Conservation (phyloP, 1,140 invertebrate species). For the Tetranychus urticae region DNA sequence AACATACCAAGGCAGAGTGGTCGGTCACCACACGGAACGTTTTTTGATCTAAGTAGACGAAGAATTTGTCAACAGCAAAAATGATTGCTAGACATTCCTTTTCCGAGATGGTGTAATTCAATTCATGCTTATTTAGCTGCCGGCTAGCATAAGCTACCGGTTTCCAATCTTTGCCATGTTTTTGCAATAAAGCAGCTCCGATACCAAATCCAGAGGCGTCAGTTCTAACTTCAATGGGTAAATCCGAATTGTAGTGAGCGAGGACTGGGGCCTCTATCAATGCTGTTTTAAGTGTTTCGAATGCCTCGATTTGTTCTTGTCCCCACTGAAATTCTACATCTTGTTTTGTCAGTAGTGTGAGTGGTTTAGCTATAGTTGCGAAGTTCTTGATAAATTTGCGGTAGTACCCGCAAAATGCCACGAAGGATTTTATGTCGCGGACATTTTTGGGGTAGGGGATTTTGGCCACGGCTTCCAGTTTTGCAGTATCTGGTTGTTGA, state of each 20-base stretch:
- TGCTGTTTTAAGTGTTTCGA: background rate
- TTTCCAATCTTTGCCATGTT: slow-evolving; percentile 13
- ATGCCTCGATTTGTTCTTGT: slow-evolving; percentile 4
- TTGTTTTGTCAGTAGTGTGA: no score
- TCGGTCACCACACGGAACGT: background rate
- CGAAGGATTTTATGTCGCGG: slow-evolving; percentile 17
- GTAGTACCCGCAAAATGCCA: background rate
- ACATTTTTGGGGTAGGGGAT: slow-evolving; percentile 13
- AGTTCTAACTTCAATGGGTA: no score
- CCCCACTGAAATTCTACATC: slow-evolving; percentile 4
- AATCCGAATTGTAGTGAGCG: background rate
- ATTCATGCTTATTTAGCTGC: slow-evolving; percentile 14
- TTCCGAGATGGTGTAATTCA: background rate
- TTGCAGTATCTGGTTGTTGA: slow-evolving; percentile 17
- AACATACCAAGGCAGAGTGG: background rate
- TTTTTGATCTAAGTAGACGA: background rate
- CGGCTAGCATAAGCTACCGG: background rate
- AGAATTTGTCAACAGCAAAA: background rate
- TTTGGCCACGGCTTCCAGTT: slow-evolving; percentile 15
- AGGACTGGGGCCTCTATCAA: background rate
- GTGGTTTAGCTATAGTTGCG: slow-evolving; percentile 16
- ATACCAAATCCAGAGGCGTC: slow-evolving; percentile 24
- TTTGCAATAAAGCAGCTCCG: slow-evolving; percentile 24
- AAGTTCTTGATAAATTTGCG: slow-evolving; percentile 13
- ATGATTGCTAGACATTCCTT: no score